Evolutionary conservation across 2,888 invertebrate species (phyloP).

Genomic region (Unio delphinus): DNA sequence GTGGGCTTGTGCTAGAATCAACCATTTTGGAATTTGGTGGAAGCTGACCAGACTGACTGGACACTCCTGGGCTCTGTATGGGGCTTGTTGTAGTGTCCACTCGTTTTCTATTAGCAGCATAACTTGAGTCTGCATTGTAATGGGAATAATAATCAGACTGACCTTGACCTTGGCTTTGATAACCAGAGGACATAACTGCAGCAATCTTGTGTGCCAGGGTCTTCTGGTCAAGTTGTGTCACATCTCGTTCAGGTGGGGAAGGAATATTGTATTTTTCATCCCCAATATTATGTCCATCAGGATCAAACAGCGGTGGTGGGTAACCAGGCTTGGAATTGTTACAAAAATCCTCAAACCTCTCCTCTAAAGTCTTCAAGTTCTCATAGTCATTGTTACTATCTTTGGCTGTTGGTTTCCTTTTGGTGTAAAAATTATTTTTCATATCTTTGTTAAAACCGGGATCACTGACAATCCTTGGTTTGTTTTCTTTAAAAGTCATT

Average conservation of each 20-base stretch:
- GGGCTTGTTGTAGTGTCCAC: slow-evolving; percentile 37
- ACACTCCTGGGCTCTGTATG: slow-evolving; percentile 23
- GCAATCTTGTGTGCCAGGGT: slow-evolving; percentile 43
- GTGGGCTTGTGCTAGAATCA: slow-evolving; percentile 42
- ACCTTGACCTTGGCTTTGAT: slow-evolving; percentile 6
- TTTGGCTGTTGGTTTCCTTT: slow-evolving; percentile 20
- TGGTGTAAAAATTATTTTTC: slow-evolving; percentile 33
- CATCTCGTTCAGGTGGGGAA: slow-evolving; percentile 81
- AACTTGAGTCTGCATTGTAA: slow-evolving; percentile 15
- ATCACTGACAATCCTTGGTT: slow-evolving; percentile 55
- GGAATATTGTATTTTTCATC: slow-evolving; percentile 80
- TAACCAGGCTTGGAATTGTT: slow-evolving; percentile 59
- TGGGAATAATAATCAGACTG: slow-evolving; percentile 12
- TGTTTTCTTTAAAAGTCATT: slow-evolving; percentile 46
- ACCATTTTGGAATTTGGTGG: slow-evolving; percentile 22
- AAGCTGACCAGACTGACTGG: slow-evolving; percentile 26
- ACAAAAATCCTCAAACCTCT: slow-evolving; percentile 52
- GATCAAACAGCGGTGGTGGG: slow-evolving; percentile 74
- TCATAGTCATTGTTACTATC: slow-evolving; percentile 27
- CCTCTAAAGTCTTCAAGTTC: slow-evolving; percentile 30
- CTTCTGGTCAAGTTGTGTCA: slow-evolving; percentile 43
- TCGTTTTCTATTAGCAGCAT: slow-evolving; percentile 9
- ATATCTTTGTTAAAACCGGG: slow-evolving; percentile 55
- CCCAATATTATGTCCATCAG: slow-evolving; percentile 76
- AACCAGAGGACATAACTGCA: slow-evolving; percentile 31